Evolutionary conservation across 2,888 invertebrate species (phyloP), one percentile per base, ranked within the genome.

Genomic region (Marasmarcha lunaedactyla): DNA sequence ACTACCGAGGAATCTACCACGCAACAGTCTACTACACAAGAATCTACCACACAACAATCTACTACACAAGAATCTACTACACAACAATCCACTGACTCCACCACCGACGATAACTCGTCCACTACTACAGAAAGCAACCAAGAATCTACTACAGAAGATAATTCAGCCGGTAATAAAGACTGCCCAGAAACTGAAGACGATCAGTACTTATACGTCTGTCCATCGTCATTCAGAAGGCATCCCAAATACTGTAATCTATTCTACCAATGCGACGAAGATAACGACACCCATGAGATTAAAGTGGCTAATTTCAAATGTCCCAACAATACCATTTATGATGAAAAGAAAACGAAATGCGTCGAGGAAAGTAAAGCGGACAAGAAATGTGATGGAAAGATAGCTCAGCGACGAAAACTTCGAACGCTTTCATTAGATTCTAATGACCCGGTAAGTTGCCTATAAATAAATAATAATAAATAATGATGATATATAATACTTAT

Each of bases 171-270:
- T 30, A 54, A 55, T 14, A 63, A 72, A 39, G 59, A 86, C 62
- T 83, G 86, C 65, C 73, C 86, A 5, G 69, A 89, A 50, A 73
- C 89, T 7, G 87, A 89, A 38, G 87, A 88, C 13, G 89, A 91
- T 45, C 93, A 94, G 71, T 81, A 89, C 46, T 71, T 89, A 10
- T 86, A 89, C 41, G 87, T 92, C 1, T 94, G 94, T 59, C 94
- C 94, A 6, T 91, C 93, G 4, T 93, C 93, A 27, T 94, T 94
- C 70, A 87, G 86, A 57, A 85, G 92, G 47, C 93, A 94, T 84
- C 93, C 94, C 0, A 91, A 90, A 61, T 89, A 90, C 57, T 94
- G 94, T 54, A 91, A 92, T 56, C 69, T 92, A 51, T 93, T 94
- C 74, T 94, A 94, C 61, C 94, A 94, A 65, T 94, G 94, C 54